Percentiles rank a stretch among this genome's conserved stretches.
Conservation (phyloP, 1,140 invertebrate genomes). For the Scaptomyza hsui region DNA sequence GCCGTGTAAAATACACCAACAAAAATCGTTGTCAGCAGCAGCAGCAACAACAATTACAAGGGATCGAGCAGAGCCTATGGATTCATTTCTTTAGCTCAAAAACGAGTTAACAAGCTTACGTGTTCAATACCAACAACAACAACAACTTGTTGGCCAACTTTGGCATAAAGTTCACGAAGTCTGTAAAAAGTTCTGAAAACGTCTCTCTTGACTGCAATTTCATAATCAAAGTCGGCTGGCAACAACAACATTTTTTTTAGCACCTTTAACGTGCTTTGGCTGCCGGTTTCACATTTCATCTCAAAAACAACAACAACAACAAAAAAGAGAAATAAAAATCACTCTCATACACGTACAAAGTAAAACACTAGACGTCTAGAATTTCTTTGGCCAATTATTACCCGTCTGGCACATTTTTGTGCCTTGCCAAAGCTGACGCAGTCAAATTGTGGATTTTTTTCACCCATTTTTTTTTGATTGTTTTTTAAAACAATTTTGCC, state of each 20-base stretch:
- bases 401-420: slow-evolving; percentile 51
- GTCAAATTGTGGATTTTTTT: slow-evolving; percentile 52
- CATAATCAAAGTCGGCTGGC: slow-evolving; percentile 38
- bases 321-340: slow-evolving; percentile 7
- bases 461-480: slow-evolving; percentile 28
- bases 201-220: slow-evolving; percentile 30
- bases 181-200: slow-evolving; percentile 39
- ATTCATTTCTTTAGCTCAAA: slow-evolving; percentile 38
- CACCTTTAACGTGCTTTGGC: slow-evolving; percentile 42
- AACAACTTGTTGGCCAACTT: slow-evolving; percentile 57
- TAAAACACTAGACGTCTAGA: slow-evolving; percentile 37
- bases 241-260: slow-evolving; percentile 25
- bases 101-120: slow-evolving; percentile 65
- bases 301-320: slow-evolving; percentile 19
- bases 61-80: slow-evolving; percentile 47
- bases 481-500: slow-evolving; percentile 35
- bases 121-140: slow-evolving; percentile 47
- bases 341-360: neutral
- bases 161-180: slow-evolving; percentile 48
- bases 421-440: slow-evolving; percentile 53
- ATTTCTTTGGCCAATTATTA: slow-evolving; percentile 74
- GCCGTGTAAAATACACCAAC: slow-evolving; percentile 66
- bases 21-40: slow-evolving; percentile 27
- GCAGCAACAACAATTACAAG: slow-evolving; percentile 15
- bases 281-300: slow-evolving; percentile 60